A percentile compares a stretch with the other conserved stretches of the same genome.
These are phyloP conservation scores for Miichthys miiuy DNA, from an alignment of 2,797 vertebrate genomes.

Conservation along the genomic window DNA sequence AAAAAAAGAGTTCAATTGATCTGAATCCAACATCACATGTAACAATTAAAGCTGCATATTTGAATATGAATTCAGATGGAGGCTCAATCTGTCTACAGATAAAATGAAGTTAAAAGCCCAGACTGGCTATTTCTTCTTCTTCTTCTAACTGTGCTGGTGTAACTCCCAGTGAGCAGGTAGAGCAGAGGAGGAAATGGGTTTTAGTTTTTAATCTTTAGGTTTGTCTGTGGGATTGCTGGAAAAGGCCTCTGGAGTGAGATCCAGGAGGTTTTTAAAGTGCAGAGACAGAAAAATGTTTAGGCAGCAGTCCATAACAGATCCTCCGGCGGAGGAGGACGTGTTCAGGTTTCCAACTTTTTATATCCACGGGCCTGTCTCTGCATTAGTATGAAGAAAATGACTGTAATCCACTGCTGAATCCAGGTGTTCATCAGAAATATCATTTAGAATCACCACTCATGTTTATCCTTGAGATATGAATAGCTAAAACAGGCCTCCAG, in stretches of 20 bases:
- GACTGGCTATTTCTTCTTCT: neutral
- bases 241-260: constrained; percentile 36
- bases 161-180: constrained; percentile 8
- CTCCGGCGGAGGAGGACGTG: constrained; percentile 5
- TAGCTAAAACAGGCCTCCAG: constrained; percentile 4
- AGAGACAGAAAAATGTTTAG: constrained; percentile 37
- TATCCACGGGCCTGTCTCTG: constrained; percentile 3
- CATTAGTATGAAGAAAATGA: neutral
- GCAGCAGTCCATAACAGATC: constrained; percentile 22
- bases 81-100: neutral
- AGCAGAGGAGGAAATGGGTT: constrained; percentile 31
- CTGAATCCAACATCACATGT: neutral
- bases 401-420: neutral
- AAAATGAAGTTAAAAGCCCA: neutral
- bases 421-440: neutral
- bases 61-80: neutral
- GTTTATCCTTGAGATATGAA: neutral
- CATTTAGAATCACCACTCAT: neutral
- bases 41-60: neutral
- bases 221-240: constrained; percentile 22
- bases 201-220: constrained; percentile 42
- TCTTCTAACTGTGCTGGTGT: neutral
- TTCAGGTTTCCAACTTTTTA: constrained; percentile 18
- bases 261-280: constrained; percentile 24
- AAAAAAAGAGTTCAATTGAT: neutral